These are phyloP conservation scores for Oreochromis spilurus DNA, from an alignment of 2,113 vertebrate genomes.

Conservation along the genomic window DNA sequence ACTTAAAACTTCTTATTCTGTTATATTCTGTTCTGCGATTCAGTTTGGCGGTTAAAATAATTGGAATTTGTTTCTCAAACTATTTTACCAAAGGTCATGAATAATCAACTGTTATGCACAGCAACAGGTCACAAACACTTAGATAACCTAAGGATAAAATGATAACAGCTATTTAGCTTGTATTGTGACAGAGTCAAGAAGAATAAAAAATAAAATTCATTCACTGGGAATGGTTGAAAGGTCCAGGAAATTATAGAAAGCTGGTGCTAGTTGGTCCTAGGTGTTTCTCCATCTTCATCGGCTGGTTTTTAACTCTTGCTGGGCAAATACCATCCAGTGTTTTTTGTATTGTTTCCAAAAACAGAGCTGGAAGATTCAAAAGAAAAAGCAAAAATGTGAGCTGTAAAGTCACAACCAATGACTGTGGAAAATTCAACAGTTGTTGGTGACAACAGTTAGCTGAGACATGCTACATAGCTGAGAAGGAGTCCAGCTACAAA, in stretches of 20 bases:
- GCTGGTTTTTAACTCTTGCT: background rate
- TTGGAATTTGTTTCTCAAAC: background rate
- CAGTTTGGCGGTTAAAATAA: accelerated
- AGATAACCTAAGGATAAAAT: background rate
- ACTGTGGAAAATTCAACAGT: no score
- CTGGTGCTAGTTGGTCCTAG: background rate
- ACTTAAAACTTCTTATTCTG: background rate
- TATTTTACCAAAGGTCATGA: background rate
- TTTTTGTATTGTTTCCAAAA: background rate
- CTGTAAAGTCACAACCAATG: background rate
- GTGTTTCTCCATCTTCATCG: background rate
- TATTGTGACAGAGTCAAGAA: accelerated
- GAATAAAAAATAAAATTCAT: background rate
- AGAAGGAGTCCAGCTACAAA: background rate
- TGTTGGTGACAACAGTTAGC: background rate
- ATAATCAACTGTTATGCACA: background rate
- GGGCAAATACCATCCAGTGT: background rate
- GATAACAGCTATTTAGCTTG: background rate
- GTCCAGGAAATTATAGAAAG: background rate
- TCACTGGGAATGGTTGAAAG: no score
- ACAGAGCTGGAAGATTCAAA: background rate
- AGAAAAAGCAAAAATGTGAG: background rate
- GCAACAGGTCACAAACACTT: background rate
- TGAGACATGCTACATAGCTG: background rate
- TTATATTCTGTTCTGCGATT: no score